These are phyloP conservation scores for Lasioglossum calceatum DNA, from an alignment of 2,888 invertebrate genomes.

Conservation along the genomic window DNA sequence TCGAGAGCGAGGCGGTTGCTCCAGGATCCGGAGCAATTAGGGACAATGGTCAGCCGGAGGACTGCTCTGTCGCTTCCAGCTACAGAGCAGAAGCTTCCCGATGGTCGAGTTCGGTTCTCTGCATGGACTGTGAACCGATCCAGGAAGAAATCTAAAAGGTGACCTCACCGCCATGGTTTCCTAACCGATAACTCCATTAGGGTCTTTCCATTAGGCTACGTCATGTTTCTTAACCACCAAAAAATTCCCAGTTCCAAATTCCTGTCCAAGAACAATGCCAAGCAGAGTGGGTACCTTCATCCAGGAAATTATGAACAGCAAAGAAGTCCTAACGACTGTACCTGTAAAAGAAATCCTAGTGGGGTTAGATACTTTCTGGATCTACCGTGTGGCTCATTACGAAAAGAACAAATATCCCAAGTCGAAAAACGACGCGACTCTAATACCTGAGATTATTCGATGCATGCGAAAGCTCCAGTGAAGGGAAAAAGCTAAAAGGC, in stretches of 20 bases:
- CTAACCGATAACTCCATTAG: background rate
- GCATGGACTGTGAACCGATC: background rate
- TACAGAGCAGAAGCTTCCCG: background rate
- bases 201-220: too few relatives aligned
- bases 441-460: background rate
- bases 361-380: too few relatives aligned
- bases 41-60: conserved; percentile 31
- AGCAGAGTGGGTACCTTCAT: too few relatives aligned
- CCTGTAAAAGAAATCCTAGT: too few relatives aligned
- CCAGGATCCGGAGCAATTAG: conserved; percentile 39
- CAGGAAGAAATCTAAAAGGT: background rate
- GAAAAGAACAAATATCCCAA: too few relatives aligned
- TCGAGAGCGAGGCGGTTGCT: conserved; percentile 18
- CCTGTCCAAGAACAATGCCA: too few relatives aligned
- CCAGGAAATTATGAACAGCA: too few relatives aligned
- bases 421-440: too few relatives aligned
- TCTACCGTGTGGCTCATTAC: too few relatives aligned
- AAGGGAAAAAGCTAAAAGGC: conserved; percentile 30
- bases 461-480: conserved; percentile 6
- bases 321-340: too few relatives aligned
- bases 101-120: background rate
- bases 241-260: too few relatives aligned
- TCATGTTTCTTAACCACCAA: too few relatives aligned
- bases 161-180: background rate
- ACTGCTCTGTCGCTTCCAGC: background rate